phyloP scores from a whole-genome alignment of 2,797 vertebrate genomes.

The Falco novaeseelandiae region DNA sequence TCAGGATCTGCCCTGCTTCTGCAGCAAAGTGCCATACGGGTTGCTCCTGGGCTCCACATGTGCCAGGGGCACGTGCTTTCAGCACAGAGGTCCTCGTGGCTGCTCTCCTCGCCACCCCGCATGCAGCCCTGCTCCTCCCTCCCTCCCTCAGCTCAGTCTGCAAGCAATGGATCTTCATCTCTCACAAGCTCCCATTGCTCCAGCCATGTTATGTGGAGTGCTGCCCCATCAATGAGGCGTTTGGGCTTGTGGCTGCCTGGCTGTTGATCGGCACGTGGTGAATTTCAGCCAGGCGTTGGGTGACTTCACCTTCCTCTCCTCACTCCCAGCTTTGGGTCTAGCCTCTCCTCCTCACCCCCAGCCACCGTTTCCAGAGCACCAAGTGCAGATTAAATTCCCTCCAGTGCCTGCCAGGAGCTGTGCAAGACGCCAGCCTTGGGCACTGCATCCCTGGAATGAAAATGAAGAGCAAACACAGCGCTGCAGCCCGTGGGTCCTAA shows the following conservation, averaged over 20 bases:
- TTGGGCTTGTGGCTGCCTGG: neutral
- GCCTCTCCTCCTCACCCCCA: neutral
- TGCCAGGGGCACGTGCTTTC: neutral
- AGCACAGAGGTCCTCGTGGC: accelerated
- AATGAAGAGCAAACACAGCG: neutral
- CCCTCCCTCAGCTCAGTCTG: neutral
- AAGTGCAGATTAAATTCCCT: neutral
- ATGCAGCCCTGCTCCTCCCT: neutral
- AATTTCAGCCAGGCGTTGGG: neutral
- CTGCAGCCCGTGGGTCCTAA: accelerated
- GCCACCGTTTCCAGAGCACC: neutral
- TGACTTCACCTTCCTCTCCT: neutral
- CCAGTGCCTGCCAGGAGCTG: neutral
- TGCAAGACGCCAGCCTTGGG: neutral
- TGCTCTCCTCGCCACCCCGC: neutral
- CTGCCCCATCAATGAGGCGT: neutral
- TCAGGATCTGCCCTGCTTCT: neutral
- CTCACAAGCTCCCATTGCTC: neutral
- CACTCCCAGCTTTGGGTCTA: neutral
- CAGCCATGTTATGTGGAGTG: accelerated
- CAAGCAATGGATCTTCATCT: neutral
- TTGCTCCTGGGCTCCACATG: neutral
- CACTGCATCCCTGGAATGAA: neutral
- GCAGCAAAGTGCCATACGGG: accelerated
- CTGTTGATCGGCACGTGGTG: neutral